Evolutionary conservation across 2,797 vertebrate genomes (phyloP), one percentile per base, ranked within the genome.

Genomic region (Nyctibius grandis): DNA sequence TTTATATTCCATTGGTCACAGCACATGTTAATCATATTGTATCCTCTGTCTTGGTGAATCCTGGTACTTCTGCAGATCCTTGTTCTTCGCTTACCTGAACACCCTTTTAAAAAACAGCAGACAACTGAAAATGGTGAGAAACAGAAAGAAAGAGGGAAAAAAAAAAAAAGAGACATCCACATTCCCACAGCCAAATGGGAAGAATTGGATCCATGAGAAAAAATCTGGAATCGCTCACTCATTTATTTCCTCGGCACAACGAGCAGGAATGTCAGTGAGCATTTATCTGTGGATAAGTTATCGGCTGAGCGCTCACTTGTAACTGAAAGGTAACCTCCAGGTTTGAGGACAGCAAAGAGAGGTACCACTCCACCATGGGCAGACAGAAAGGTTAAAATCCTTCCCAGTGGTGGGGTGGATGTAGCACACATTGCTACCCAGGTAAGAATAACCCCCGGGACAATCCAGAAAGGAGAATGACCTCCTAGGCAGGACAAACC

Each of bases 291-390:
- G 48, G 60, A 29, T 48, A 73, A 89, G 9, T 34, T 68, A n/a
- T 12, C 0, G 0, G 14, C 73, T 31, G 59, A 69, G 26, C 5
- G 4, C 9, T 65, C 59, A 34, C 13, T 17, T 78, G 44, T 64
- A 65, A 34, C 6, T 69, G 53, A 65, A 70, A 34, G 17, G 34
- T 75, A 85, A 47, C 53, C 40, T 82, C 33, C 77, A 72, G 81
- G 34, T 38, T 6, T 56, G 36, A 72, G 78, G 78, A 59, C n/a
- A 79, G 61, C 84, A 77, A 56, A 69, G 67, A 48, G 44, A 47
- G 20, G 33, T 76, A 36, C 80, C 80, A 28, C 29, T 50, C 42
- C 26, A 42, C 16, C 51, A 12, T 0, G 1, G 33, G 59, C 63
- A 76, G 29, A 28, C 22, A 57, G 36, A 70, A 79, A 44, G n/a